Base-by-base conservation (phyloP, 2,888 invertebrate species). In the Aporophyla nigra region DNA sequence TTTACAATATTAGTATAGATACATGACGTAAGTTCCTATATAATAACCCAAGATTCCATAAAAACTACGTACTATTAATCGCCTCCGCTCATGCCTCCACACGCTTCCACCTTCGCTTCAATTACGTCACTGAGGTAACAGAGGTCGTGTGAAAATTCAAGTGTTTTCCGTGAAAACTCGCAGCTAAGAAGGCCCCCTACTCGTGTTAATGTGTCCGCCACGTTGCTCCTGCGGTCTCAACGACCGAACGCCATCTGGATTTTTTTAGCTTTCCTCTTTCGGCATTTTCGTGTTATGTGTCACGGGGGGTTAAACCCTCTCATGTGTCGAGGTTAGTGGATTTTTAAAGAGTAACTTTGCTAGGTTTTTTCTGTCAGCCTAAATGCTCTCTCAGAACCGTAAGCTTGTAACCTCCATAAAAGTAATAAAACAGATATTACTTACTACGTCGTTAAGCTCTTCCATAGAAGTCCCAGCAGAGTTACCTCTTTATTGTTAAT, bases 51-150 rank as follows among this genome's bases (percentile, higher is more conserved):
- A n/a, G 43, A 46, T 46, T 46, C 10, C 43, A 10, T 12, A 46
- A 1, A 46, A 46, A 46, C 43, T 46, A 46, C 43, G 43, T 1
- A 12, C 43, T 33, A 46, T 12, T 12, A 74, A 78, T 76, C 86
- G 86, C 86, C 6, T 7, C 49, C 69, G 78, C 78, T 75, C 53
- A 59, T 71, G 62, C 21, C 69, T 49, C 33, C n/a, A 53, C 33
- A 63, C 51, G 43, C 12, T 24, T 49, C n/a, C 71, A 79, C 63
- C 76, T 82, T 68, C 59, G 77, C 74, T 87, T 88, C 86, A 86
- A 89, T 87, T 87, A 89, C 89, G 73, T 87, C 89, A 82, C 85
- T 62, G 65, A 80, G 82, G 82, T 84, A 81, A 82, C 85, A 58
- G 74, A 5, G 86, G 78, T 85, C 78, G 86, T 82, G 88, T 87